These are phyloP conservation scores for Drosophila nigricruria DNA, from an alignment of 2,888 invertebrate genomes.

Conservation along the genomic window DNA sequence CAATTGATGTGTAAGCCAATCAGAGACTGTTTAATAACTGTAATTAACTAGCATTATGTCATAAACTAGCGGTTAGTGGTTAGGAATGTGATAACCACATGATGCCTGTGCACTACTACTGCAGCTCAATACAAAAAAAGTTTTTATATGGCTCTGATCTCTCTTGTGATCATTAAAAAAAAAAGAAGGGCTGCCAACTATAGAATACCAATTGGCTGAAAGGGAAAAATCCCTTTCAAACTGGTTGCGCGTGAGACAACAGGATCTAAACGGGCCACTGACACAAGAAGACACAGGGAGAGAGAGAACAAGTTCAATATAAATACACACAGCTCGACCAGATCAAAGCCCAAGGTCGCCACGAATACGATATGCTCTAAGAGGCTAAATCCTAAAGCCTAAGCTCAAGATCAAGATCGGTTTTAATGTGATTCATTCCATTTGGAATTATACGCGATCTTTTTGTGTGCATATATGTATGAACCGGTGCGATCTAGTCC, in stretches of 20 bases:
- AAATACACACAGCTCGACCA: conserved; percentile 11
- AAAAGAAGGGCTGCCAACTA: neutral
- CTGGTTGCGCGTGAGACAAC: conserved; percentile 40
- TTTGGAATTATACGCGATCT: neutral
- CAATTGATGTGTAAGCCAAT: conserved; percentile 64
- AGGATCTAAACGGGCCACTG: conserved; percentile 33
- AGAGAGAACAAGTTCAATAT: conserved; percentile 59
- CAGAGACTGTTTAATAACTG: conserved; percentile 19
- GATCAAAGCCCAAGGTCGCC: conserved; percentile 30
- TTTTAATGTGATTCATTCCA: conserved; percentile 22
- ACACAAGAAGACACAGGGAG: neutral
- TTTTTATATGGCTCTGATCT: neutral
- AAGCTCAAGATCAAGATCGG: conserved; percentile 31
- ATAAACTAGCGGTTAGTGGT: conserved; percentile 8
- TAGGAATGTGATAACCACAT: conserved; percentile 1
- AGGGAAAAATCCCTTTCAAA: conserved; percentile 49
- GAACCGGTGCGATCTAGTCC: neutral
- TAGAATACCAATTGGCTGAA: conserved; percentile 28
- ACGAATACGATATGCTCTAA: conserved; percentile 51
- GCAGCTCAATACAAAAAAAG: neutral
- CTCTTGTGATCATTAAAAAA: conserved; percentile 18
- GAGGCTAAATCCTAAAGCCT: conserved; percentile 33
- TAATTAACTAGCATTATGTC: conserved; percentile 10
- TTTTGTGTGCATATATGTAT: neutral
- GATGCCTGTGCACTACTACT: neutral